Percentiles rank a stretch among this genome's conserved stretches.
Evolutionary conservation across 2,797 vertebrate genomes (phyloP).

Genomic region (Oryzias sinensis): DNA sequence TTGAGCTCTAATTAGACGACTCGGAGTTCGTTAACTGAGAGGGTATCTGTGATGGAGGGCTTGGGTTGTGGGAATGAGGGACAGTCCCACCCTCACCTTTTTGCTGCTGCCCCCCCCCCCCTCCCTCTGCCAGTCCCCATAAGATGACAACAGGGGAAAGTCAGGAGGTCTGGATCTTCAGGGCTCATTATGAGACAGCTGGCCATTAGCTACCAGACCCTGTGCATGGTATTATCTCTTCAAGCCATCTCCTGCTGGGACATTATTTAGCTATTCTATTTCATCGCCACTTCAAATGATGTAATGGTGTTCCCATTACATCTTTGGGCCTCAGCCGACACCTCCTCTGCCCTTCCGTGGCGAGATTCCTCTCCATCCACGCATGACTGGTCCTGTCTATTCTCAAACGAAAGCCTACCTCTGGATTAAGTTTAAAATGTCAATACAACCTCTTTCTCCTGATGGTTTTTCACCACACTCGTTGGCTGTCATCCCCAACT

Average conservation of each 20-base stretch:
- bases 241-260: slow-evolving; percentile 69
- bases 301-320: slow-evolving; percentile 60
- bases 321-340: slow-evolving; percentile 50
- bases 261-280: slow-evolving; percentile 79
- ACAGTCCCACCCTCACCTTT: slow-evolving; percentile 59
- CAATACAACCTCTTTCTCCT: slow-evolving; percentile 6
- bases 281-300: slow-evolving; percentile 72
- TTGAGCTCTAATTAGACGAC: slow-evolving; percentile 98
- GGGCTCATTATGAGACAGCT: slow-evolving; percentile 76
- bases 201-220: slow-evolving; percentile 69
- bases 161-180: slow-evolving; percentile 56
- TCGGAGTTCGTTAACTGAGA: slow-evolving; percentile 90
- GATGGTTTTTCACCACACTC: slow-evolving; percentile 21
- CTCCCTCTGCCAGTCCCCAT: slow-evolving; percentile 44
- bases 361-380: not conserved
- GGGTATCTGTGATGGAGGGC: slow-evolving; percentile 56
- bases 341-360: too few relatives aligned
- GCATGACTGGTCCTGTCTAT: slow-evolving; percentile 2
- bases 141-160: slow-evolving; percentile 38
- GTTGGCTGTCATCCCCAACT: slow-evolving; percentile 38
- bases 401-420: slow-evolving; percentile 19
- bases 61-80: slow-evolving; percentile 51
- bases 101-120: slow-evolving; percentile 33
- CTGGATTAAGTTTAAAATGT: slow-evolving; percentile 17
- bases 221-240: slow-evolving; percentile 66